Percentiles rank a stretch among this genome's conserved stretches.
phyloP scores from a whole-genome alignment of 2,113 vertebrate genomes.

The Gallinago undulata region DNA sequence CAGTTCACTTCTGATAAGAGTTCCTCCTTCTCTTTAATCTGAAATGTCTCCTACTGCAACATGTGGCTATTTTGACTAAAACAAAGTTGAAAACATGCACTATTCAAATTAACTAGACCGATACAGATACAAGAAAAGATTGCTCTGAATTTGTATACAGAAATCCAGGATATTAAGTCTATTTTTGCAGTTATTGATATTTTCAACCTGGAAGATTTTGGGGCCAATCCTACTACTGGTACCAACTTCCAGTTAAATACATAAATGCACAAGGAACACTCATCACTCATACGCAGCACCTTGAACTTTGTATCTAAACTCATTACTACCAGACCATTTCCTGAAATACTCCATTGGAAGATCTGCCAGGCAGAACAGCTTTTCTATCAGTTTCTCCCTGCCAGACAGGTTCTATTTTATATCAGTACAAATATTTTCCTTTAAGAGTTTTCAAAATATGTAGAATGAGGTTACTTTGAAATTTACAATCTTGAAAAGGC shows the following conservation, averaged over 20 bases:
- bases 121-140: background rate
- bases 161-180: background rate
- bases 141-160: background rate
- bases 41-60: background rate
- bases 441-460: background rate
- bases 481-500: background rate
- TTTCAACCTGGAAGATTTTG: background rate
- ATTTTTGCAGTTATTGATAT: background rate
- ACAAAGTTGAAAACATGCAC: background rate
- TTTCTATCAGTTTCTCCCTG: background rate
- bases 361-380: background rate
- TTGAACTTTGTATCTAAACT: background rate
- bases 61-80: background rate
- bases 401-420: background rate
- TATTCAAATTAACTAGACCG: background rate
- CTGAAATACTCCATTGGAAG: background rate
- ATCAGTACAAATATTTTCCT: background rate
- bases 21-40: background rate
- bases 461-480: background rate
- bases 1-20: background rate
- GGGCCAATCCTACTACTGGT: background rate
- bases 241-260: background rate
- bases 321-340: background rate
- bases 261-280: background rate
- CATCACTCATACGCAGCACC: background rate